Evolutionary conservation across 92 coral and sea anemone species (phyloP).

Genomic region (Bergia sp.): DNA sequence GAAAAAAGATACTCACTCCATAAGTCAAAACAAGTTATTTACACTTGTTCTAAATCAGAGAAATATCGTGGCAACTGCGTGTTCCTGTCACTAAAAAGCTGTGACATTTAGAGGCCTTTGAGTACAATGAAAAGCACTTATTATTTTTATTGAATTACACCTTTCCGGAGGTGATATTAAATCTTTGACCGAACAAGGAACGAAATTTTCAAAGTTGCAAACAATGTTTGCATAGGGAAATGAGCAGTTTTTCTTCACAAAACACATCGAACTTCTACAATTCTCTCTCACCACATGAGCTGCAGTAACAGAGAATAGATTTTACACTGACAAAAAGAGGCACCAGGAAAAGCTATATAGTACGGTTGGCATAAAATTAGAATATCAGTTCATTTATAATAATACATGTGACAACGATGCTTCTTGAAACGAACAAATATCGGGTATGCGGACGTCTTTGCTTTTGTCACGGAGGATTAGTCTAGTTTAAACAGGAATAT

Average conservation of each 20-base stretch:
- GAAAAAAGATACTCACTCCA: too few species aligned
- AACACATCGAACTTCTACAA: too few species aligned
- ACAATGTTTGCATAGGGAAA: not conserved
- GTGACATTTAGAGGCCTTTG: too few species aligned
- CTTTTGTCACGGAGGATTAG: slow-evolving; percentile 38
- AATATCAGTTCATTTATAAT: not conserved
- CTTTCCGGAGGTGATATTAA: not conserved
- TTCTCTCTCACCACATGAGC: not conserved
- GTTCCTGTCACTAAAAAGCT: too few species aligned
- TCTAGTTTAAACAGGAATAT: not conserved
- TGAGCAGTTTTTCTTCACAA: not conserved
- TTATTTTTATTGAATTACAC: not conserved
- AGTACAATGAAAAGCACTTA: not conserved
- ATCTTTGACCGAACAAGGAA: not conserved
- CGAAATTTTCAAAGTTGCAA: too few species aligned
- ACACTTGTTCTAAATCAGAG: not conserved
- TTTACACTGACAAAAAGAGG: not conserved
- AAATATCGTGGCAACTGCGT: not conserved
- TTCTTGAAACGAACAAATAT: not conserved
- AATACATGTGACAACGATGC: not conserved
- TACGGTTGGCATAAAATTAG: not conserved
- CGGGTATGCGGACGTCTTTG: slow-evolving; percentile 20
- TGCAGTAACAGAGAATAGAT: not conserved
- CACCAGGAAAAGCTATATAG: not conserved
- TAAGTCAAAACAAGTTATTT: not conserved